Evolutionary conservation across 2,888 invertebrate genomes (phyloP).

Genomic region (Drosophila mercatorum): DNA sequence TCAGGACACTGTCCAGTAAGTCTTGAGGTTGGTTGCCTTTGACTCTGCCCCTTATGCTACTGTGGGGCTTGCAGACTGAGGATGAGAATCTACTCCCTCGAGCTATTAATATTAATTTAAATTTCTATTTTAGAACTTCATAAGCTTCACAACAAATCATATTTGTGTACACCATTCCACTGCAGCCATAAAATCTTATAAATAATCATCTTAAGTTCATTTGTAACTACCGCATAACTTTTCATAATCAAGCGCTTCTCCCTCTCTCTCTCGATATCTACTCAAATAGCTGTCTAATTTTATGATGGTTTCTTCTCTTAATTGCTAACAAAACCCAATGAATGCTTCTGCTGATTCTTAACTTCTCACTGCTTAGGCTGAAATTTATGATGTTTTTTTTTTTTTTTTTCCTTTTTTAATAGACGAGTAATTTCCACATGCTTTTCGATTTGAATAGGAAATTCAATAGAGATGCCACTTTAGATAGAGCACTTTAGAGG

Average conservation of each 20-base stretch:
- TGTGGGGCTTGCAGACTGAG: too few species aligned
- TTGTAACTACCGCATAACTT: background rate
- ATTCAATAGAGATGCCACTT: constrained; percentile 39
- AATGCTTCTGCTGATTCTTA: constrained; percentile 18
- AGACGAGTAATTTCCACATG: constrained; percentile 8
- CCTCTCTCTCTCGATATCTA: background rate
- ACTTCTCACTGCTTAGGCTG: background rate
- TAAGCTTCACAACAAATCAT: background rate
- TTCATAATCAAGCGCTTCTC: background rate
- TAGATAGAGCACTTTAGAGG: constrained; percentile 33
- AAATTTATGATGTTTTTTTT: constrained; percentile 24
- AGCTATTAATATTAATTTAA: background rate
- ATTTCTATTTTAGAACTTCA: background rate
- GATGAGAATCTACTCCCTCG: too few species aligned
- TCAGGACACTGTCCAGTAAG: too few species aligned
- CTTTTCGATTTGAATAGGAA: constrained; percentile 14
- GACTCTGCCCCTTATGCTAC: too few species aligned
- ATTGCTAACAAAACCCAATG: constrained; percentile 1
- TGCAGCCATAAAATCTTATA: background rate
- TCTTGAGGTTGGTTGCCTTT: too few species aligned
- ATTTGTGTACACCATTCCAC: background rate
- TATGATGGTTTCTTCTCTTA: constrained; percentile 7
- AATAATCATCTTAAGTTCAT: background rate
- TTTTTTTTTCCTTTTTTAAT: background rate
- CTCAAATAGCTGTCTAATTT: background rate